Percentiles rank a stretch among this genome's conserved stretches.
These are phyloP conservation scores for Mactromeris polynyma DNA, from an alignment of 2,888 invertebrate species.

Conservation along the genomic window DNA sequence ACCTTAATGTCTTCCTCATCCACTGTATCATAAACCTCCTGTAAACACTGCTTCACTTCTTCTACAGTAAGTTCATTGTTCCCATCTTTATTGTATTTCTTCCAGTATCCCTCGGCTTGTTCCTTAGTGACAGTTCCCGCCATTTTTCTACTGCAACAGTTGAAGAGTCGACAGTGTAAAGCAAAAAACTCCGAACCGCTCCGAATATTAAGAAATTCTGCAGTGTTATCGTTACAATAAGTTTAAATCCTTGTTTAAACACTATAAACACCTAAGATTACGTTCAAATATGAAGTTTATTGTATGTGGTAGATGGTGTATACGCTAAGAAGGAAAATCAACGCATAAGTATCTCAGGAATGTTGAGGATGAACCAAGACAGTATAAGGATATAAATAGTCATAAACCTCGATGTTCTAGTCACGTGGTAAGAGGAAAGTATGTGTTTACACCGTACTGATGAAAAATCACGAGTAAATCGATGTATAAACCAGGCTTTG, in stretches of 20 bases:
- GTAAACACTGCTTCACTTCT: conserved; percentile 59
- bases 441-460: background rate
- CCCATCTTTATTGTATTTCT: conserved; percentile 65
- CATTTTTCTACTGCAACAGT: conserved; percentile 36
- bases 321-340: background rate
- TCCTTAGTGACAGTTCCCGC: conserved; percentile 50
- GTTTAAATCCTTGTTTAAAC: background rate
- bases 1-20: conserved; percentile 57
- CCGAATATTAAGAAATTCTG: background rate
- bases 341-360: background rate
- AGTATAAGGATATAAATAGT: background rate
- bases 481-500: no score
- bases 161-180: background rate
- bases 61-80: conserved; percentile 62
- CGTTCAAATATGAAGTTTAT: background rate
- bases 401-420: background rate
- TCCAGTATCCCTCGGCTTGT: conserved; percentile 63
- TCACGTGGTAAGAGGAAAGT: background rate
- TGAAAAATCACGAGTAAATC: no score
- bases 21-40: conserved; percentile 45
- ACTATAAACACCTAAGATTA: background rate
- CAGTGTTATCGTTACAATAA: background rate
- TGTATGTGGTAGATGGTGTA: background rate
- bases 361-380: background rate
- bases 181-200: background rate